phyloP scores from a whole-genome alignment of 2,888 invertebrate species.

The Crepidodera aurea region DNA sequence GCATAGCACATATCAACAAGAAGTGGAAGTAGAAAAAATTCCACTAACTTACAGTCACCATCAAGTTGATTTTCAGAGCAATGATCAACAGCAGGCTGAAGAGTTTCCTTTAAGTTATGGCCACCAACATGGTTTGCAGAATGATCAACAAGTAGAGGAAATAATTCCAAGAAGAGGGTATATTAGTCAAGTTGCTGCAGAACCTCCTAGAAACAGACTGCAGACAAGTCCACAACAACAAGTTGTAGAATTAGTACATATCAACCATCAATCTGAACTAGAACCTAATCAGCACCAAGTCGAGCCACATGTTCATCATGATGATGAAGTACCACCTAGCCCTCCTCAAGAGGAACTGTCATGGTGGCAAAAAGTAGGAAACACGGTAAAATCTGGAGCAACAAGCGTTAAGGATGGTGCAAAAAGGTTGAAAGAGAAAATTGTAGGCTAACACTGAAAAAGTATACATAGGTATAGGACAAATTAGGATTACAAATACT shows the following conservation, averaged over 20 bases:
- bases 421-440: conserved; percentile 13
- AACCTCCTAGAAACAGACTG: background rate
- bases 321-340: conserved; percentile 34
- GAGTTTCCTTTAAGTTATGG: no score
- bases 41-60: background rate
- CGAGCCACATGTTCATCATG: conserved; percentile 2
- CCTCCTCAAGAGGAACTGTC: conserved; percentile 53
- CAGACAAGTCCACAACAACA: background rate
- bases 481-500: conserved; percentile 6
- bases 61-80: background rate
- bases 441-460: conserved; percentile 26
- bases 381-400: conserved; percentile 59
- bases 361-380: conserved; percentile 67
- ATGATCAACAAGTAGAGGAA: background rate
- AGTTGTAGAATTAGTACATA: background rate
- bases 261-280: background rate
- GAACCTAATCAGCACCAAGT: conserved; percentile 3
- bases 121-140: no score
- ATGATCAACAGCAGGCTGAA: background rate
- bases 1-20: background rate
- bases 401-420: conserved; percentile 19
- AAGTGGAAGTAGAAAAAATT: background rate
- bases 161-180: background rate
- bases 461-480: conserved; percentile 20
- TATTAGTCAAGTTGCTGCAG: background rate